Percentiles rank a stretch among this genome's conserved stretches.
phyloP scores from a whole-genome alignment of 2,797 vertebrate species.

The Onychomys torridus region DNA sequence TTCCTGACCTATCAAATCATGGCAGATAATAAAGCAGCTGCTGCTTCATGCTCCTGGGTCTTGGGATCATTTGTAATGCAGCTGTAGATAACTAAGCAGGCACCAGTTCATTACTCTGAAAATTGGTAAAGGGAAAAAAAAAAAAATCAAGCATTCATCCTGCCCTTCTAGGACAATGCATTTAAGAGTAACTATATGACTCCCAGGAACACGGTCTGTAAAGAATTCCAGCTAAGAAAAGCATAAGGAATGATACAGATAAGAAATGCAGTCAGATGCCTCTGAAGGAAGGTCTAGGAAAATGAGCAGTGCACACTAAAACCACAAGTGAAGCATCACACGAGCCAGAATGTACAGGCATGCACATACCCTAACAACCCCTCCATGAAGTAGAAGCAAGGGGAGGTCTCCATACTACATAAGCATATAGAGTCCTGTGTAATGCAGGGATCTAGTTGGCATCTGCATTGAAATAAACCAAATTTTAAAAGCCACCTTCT shows the following conservation, averaged over 20 bases:
- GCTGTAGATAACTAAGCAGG: constrained; percentile 34
- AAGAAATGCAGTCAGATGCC: background rate
- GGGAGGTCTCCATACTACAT: background rate
- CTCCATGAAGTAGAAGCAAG: background rate
- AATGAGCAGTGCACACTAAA: background rate
- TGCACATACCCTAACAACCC: background rate
- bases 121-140: background rate
- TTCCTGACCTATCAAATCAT: background rate
- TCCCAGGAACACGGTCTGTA: background rate
- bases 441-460: background rate
- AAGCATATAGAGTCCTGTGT: background rate
- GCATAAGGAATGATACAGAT: background rate
- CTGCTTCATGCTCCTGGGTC: background rate
- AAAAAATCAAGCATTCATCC: background rate
- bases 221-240: constrained; percentile 32
- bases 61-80: background rate
- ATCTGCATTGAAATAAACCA: background rate
- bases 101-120: constrained; percentile 54
- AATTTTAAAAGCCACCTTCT: background rate
- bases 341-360: background rate
- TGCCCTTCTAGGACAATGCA: background rate
- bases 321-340: background rate
- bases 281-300: background rate
- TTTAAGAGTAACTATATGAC: background rate
- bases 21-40: background rate